Evolutionary conservation across 2,113 vertebrate genomes (phyloP).

Genomic region (Perca schrenkii): DNA sequence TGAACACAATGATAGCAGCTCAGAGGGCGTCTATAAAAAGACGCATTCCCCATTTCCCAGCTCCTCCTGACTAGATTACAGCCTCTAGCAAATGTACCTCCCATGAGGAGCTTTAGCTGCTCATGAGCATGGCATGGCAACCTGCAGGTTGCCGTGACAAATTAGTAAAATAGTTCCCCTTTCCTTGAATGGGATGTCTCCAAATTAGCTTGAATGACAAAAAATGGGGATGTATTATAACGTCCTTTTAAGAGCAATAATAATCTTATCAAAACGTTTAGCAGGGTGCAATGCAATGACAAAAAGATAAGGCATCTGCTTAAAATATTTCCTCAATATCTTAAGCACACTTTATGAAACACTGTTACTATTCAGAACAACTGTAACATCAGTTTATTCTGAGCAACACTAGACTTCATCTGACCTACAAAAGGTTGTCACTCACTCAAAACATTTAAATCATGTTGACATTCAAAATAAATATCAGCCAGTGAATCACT

Average conservation of each 20-base stretch:
- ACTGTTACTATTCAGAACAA: neutral
- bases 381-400: neutral
- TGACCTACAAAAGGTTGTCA: neutral
- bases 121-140: constrained; percentile 5
- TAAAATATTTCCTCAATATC: neutral
- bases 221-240: neutral
- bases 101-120: constrained; percentile 44
- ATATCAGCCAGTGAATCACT: neutral
- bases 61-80: constrained; percentile 39
- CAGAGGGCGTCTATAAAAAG: constrained; percentile 51
- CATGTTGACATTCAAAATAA: constrained; percentile 14
- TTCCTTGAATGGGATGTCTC: constrained; percentile 35
- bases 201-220: constrained; percentile 20
- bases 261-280: neutral
- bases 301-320: neutral
- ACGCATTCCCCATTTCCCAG: constrained; percentile 40
- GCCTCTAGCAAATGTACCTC: constrained; percentile 65
- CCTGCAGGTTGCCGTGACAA: constrained; percentile 49
- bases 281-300: neutral
- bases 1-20: constrained; percentile 7
- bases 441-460: constrained; percentile 13
- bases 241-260: neutral
- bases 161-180: constrained; percentile 39
- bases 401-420: neutral
- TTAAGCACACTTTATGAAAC: neutral